Percentiles rank a stretch among this genome's conserved stretches.
phyloP scores from a whole-genome alignment of 2,113 vertebrate genomes.

The Labrus mixtus region DNA sequence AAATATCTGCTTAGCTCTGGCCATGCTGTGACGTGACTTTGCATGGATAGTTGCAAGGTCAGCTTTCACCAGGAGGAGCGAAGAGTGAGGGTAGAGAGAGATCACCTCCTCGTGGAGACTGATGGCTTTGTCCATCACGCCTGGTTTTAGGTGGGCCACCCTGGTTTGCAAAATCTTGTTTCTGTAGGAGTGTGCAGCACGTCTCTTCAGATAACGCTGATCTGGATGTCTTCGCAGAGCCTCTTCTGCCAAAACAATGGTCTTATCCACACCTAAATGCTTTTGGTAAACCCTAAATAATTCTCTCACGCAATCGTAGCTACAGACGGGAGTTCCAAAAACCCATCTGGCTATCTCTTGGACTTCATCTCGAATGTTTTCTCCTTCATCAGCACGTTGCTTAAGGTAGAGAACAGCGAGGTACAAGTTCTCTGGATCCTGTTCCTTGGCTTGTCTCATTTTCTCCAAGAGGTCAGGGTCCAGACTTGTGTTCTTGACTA shows the following conservation, averaged over 20 bases:
- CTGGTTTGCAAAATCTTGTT: conserved; percentile 2
- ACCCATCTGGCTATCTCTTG: conserved; percentile 40
- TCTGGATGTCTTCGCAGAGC: conserved; percentile 54
- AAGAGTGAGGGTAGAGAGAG: conserved; percentile 53
- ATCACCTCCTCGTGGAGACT: conserved; percentile 52
- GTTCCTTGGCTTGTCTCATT: conserved; percentile 49
- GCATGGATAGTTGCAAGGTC: conserved; percentile 46
- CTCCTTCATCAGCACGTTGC: background rate
- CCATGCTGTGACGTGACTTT: background rate
- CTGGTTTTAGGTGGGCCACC: background rate
- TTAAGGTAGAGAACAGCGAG: conserved; percentile 51
- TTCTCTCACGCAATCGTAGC: conserved; percentile 55
- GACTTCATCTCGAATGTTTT: conserved; percentile 22
- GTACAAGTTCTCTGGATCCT: conserved; percentile 61
- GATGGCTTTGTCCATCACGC: conserved; percentile 41
- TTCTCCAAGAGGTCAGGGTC: conserved; percentile 32
- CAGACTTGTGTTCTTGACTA: background rate
- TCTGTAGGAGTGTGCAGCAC: conserved; percentile 58
- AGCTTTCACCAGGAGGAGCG: background rate
- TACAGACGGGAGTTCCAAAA: conserved; percentile 42
- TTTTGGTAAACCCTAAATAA: conserved; percentile 46
- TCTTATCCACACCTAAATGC: conserved; percentile 51
- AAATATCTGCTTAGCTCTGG: conserved; percentile 38
- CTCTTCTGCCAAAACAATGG: conserved; percentile 61
- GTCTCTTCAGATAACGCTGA: conserved; percentile 47